Evolutionary conservation across 2,113 vertebrate genomes (phyloP), one percentile per base, ranked within the genome.

Genomic region (Anolis sagrei): DNA sequence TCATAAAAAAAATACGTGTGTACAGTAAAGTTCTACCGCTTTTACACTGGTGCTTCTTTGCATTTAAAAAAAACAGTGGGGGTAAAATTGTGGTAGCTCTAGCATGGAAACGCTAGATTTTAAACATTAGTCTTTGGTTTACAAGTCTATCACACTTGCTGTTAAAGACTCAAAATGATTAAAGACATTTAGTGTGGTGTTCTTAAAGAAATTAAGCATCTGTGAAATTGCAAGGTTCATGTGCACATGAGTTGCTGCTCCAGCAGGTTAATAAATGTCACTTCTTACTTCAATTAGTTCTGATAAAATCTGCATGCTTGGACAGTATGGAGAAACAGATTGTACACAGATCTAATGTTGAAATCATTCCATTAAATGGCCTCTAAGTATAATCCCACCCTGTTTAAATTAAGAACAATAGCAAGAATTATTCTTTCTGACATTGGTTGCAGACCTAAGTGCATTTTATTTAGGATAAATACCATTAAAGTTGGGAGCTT

Each of bases 91-190:
- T n/a, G 34, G 4, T 89, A 39, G 34, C 14, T 79, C 74, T 72
- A 25, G 79, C 85, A 23, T 74, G 4, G 68, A 68, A 32, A 14
- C 74, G 85, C 79, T 51, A 76, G 69, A 83, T 49, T 81, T 68
- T 86, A n/a, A 78, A 7, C 5, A 68, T 51, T n/a, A 49, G 36
- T 75, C 1, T 70, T 11, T 39, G 34, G 13, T 21, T 73, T 14
- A 61, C 16, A n/a, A 58, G 25, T 79, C 39, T 9, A 70, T 36
- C 25, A 70, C 44, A 7, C 58, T 78, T 78, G 23, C 2, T 27
- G 4, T 78, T 85, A 25, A 64, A 80, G 54, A 79, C 69, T 39
- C 29, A 80, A 49, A 61, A 27, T 72, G 62, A 79, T 80, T 80
- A 39, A 34, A 4, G 48, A 54, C 36, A 66, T 66, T 83, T 76